phyloP scores from a whole-genome alignment of 53 echinoderm and acorn worm species.

The Holothuria leucospilota region DNA sequence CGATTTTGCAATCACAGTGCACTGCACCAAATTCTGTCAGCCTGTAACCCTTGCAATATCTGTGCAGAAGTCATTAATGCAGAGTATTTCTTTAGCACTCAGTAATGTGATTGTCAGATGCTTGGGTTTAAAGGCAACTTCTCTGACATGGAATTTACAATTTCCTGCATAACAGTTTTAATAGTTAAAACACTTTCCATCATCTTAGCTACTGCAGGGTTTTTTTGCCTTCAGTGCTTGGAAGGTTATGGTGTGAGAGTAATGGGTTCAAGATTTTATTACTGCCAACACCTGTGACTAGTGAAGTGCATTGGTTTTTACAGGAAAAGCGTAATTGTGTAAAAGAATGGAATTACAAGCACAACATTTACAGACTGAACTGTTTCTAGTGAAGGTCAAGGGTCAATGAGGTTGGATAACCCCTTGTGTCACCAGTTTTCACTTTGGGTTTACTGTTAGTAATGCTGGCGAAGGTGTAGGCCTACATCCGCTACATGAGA shows the following conservation, averaged over 20 bases:
- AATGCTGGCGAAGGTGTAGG: neutral
- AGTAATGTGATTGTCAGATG: too few species aligned
- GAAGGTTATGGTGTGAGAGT: conserved; percentile 37
- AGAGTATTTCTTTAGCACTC: too few species aligned
- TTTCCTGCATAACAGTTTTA: conserved; percentile 34
- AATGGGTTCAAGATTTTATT: conserved; percentile 45
- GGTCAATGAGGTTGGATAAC: neutral
- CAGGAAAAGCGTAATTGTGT: too few species aligned
- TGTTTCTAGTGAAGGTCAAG: neutral
- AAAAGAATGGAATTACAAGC: too few species aligned
- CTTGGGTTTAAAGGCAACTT: neutral
- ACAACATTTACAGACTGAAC: too few species aligned
- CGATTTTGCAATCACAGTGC: too few species aligned
- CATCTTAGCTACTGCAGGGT: neutral
- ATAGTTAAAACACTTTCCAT: conserved; percentile 40
- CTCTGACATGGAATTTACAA: conserved; percentile 41
- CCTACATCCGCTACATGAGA: neutral
- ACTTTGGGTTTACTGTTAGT: neutral
- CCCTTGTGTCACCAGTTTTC: neutral
- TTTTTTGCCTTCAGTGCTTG: conserved; percentile 18
- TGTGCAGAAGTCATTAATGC: too few species aligned
- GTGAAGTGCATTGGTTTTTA: neutral
- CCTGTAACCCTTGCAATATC: too few species aligned
- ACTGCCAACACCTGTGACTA: conserved; percentile 35
- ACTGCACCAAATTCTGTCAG: too few species aligned